A percentile compares a stretch with the other conserved stretches of the same genome.
phyloP scores from a whole-genome alignment of 2,113 vertebrate genomes.

The Carollia perspicillata region DNA sequence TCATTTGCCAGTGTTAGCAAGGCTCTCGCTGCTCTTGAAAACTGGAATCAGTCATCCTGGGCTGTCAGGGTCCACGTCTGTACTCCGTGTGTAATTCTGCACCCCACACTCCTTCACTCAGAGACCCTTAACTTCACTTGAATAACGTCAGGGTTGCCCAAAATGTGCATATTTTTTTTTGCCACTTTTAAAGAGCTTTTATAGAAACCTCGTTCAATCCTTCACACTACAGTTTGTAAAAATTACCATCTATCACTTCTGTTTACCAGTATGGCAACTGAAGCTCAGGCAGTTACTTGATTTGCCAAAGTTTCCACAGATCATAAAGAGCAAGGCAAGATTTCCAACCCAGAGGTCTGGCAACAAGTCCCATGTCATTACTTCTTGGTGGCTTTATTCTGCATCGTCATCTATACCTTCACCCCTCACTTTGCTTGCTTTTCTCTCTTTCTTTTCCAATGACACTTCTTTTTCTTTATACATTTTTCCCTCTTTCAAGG shows the following conservation, averaged over 20 bases:
- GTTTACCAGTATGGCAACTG: neutral
- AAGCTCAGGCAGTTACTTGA: neutral
- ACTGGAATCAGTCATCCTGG: conserved; percentile 29
- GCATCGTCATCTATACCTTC: neutral
- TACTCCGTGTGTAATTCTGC: neutral
- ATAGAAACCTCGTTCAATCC: neutral
- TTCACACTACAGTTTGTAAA: neutral
- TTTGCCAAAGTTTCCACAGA: neutral
- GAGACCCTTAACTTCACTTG: neutral
- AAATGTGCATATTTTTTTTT: neutral
- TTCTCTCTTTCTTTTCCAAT: neutral
- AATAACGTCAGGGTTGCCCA: neutral
- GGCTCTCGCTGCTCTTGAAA: conserved; percentile 44
- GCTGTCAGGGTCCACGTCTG: neutral
- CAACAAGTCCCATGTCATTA: neutral
- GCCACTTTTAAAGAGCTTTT: neutral
- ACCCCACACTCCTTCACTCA: neutral
- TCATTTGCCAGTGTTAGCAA: conserved; percentile 56
- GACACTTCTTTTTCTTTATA: neutral
- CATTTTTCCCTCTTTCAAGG: neutral
- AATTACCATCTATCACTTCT: neutral
- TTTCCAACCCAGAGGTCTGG: neutral
- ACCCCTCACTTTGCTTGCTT: neutral
- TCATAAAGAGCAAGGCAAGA: neutral
- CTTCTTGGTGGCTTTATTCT: neutral